phyloP scores from a whole-genome alignment of 2,797 vertebrate species.

The Thaleichthys pacificus region DNA sequence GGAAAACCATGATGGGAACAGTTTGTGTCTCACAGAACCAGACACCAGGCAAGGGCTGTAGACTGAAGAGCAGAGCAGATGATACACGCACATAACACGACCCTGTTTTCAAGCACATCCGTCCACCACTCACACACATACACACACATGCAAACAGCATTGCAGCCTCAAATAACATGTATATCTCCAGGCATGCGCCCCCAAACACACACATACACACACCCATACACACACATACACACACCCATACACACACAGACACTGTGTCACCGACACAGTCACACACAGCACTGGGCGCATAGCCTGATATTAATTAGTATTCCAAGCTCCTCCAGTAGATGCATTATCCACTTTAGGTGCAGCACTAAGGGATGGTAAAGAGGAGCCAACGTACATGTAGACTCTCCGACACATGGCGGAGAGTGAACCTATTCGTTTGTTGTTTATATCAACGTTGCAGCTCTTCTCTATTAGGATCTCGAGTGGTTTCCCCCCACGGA shows the following conservation, averaged over 20 bases:
- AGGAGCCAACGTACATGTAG: constrained; percentile 49
- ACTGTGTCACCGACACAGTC: too few relatives aligned
- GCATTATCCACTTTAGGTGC: constrained; percentile 48
- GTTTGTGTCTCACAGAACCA: constrained; percentile 33
- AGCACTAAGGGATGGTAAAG: constrained; percentile 47
- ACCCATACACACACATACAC: too few relatives aligned
- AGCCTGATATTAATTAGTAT: constrained; percentile 33
- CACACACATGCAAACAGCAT: too few relatives aligned
- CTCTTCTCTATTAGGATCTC: constrained; percentile 32
- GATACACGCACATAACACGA: neutral
- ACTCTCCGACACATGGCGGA: constrained; percentile 38
- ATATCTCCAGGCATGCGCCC: too few relatives aligned
- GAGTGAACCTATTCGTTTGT: constrained; percentile 62
- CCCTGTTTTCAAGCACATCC: too few relatives aligned
- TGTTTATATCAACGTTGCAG: constrained; percentile 49
- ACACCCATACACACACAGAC: too few relatives aligned
- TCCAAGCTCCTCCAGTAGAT: constrained; percentile 22
- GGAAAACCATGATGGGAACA: constrained; percentile 27
- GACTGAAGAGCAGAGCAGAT: neutral
- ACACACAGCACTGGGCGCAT: constrained; percentile 6
- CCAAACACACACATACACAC: too few relatives aligned
- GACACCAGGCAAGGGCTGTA: constrained; percentile 11
- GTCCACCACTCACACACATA: too few relatives aligned
- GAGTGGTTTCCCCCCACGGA: constrained; percentile 31
- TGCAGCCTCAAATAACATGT: too few relatives aligned